Percentiles rank a stretch among this genome's conserved stretches.
phyloP scores from a whole-genome alignment of 2,113 vertebrate species.

The Zosterops borbonicus region DNA sequence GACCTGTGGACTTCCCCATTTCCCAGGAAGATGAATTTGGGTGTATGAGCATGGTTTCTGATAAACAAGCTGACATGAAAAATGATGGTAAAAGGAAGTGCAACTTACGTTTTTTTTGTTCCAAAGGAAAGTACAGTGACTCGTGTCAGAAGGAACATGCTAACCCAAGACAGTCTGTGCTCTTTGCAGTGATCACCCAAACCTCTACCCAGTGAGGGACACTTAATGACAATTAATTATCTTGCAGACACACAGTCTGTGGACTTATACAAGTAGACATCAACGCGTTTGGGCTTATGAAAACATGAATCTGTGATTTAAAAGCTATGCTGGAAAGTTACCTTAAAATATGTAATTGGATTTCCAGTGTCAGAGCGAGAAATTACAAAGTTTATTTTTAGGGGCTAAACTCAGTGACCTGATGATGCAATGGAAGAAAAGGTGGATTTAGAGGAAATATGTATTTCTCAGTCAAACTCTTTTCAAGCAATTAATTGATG shows the following conservation, averaged over 20 bases:
- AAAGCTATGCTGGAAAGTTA: neutral
- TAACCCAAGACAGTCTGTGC: neutral
- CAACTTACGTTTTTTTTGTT: neutral
- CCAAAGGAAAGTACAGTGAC: conserved; percentile 47
- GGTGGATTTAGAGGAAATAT: neutral
- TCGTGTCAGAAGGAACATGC: neutral
- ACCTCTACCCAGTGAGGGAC: neutral
- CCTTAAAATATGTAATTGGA: neutral
- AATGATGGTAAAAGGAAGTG: conserved; percentile 20
- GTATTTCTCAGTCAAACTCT: neutral
- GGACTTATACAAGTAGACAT: neutral
- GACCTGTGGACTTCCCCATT: conserved; percentile 14
- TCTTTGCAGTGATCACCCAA: neutral
- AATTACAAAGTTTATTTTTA: neutral
- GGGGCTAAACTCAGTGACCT: neutral
- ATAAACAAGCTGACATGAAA: conserved; percentile 3
- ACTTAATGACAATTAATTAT: neutral
- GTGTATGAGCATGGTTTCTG: conserved; percentile 23
- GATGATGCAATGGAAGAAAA: neutral
- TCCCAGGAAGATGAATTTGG: conserved; percentile 28
- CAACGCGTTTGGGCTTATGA: neutral
- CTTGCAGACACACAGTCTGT: neutral
- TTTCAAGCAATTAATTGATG: neutral
- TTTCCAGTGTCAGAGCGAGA: neutral
- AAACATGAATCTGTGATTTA: neutral